phyloP scores from a whole-genome alignment of 1,140 invertebrate genomes.

The Amphibalanus amphitrite region DNA sequence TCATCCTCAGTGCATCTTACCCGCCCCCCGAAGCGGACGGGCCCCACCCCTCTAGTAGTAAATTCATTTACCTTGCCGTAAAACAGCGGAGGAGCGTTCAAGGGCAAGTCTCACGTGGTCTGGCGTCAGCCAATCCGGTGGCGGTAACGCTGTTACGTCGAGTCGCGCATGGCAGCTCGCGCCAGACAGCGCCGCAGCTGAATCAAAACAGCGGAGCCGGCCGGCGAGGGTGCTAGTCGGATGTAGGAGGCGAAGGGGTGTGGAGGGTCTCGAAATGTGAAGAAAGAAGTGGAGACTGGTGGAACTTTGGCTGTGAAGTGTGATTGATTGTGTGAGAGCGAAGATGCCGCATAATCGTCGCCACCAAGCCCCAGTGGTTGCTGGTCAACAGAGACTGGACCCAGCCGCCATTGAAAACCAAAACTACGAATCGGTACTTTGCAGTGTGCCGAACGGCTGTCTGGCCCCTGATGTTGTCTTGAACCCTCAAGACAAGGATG shows the following conservation, averaged over 20 bases:
- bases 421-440: slow-evolving; percentile 29
- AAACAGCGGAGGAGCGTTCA: too few relatives aligned
- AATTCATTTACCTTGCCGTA: too few relatives aligned
- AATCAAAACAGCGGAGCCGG: slow-evolving; percentile 17
- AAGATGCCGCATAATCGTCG: slow-evolving; percentile 19
- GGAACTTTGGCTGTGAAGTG: slow-evolving; percentile 14
- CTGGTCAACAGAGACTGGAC: slow-evolving; percentile 18
- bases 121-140: slow-evolving; percentile 10
- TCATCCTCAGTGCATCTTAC: too few relatives aligned
- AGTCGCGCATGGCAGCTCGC: slow-evolving; percentile 4
- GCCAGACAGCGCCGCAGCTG: slow-evolving; percentile 9
- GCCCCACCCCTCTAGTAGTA: too few relatives aligned
- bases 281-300: too few relatives aligned
- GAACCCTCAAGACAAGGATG: slow-evolving; percentile 46
- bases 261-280: too few relatives aligned
- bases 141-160: neutral
- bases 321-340: slow-evolving; percentile 15
- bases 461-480: slow-evolving; percentile 42
- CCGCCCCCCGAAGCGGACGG: too few relatives aligned
- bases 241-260: slow-evolving; percentile 5
- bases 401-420: slow-evolving; percentile 26
- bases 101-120: slow-evolving; percentile 13
- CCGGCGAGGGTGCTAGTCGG: slow-evolving; percentile 14
- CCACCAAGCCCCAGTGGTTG: slow-evolving; percentile 17
- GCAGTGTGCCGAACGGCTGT: slow-evolving; percentile 61